Base-by-base conservation (phyloP, 92 coral and sea anemone genomes). In the Palythoa grandis region DNA sequence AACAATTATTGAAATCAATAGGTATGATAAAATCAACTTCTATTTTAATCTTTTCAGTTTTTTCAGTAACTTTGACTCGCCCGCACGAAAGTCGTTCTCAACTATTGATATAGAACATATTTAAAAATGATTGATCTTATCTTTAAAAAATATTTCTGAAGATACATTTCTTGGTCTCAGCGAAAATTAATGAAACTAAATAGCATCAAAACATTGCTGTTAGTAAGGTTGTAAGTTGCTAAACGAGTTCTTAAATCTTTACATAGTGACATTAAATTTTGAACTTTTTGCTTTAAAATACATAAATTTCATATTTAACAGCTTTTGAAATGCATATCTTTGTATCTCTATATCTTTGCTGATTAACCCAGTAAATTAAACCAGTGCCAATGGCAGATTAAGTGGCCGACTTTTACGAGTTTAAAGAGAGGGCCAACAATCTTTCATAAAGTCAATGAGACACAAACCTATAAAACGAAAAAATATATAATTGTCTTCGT, bases 391-490 rank as follows among this genome's bases (percentile, higher is more conserved):
- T 48, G 38, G 39, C 57, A 47, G 22, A 48, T 66, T 67, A 80
- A 66, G 57, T 48, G 7, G 74, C 23, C 60, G 43, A 50, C 11
- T 76, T 66, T 80, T 25, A 67, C 56, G 63, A 37, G 29, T 15
- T 38, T 19, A 47, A 60, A 60, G 70, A 58, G 72, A 65, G 20
- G 75, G 56, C 9, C 12, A 5, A 66, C n/a, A 54, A 23, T 37
- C 37, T 61, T 39, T 78, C 72, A 79, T 50, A 48, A 37, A 80
- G 17, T 65, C 74, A 20, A 65, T 80, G 73, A 69, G 22, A 67
- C 58, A 23, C 40, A 20, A 79, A n/a, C 29, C 84, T 68, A 66
- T 66, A 80, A 80, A 80, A 80, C 85, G 85, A 76, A 24, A 79
- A 61, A 57, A 66, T 8, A 60, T 61, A 65, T 60, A 77, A 80